Base-by-base conservation (phyloP, 2,888 invertebrate species). In the Ecliptopera silaceata region DNA sequence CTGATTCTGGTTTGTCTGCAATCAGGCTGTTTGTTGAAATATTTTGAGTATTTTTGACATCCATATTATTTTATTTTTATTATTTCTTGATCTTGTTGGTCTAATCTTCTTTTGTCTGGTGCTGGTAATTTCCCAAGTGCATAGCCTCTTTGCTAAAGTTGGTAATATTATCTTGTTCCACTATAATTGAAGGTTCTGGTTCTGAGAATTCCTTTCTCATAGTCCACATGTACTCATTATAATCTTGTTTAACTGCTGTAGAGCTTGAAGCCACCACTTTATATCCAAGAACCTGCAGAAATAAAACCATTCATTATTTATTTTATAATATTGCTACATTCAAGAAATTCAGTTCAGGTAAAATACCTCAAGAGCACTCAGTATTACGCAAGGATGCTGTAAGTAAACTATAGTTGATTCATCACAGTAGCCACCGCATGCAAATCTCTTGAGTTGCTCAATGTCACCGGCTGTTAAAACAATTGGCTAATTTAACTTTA, bases 211-310 rank as follows among this genome's bases (percentile, higher is more conserved):
- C 96, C 82, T 96, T 96, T 92, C 96, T 94, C 96, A 97, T 96
- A 86, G 97, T 97, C 97, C 97, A 97, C 95, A 97, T 96, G 74
- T 97, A 97, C 80, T 97, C 97, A 92, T 96, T 96, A 79, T 96
- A 96, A 80, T 96, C 96, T 85, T 96, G 96, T 82, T 96, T 96
- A 18, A 96, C 95, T 61, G 96, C 95, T 49, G 96, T 96, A 53
- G 96, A 96, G 62, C 96, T 96, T 12, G 96, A 96, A 55, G 97
- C 96, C 46, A 97, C 96, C 52, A 97, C 96, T 88, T 96, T 95
- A 86, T 97, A 97, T 46, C 97, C 97, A 69, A 97, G 92, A 58
- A 97, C 96, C 94, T 94, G 77, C 42, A 80, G 84, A 65, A 53
- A 36, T 8, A 15, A 6, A 34, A 10, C 10, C 3, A 15, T 36